Evolutionary conservation across 2,888 invertebrate species (phyloP).

Genomic region (Scaeva pyrastri): DNA sequence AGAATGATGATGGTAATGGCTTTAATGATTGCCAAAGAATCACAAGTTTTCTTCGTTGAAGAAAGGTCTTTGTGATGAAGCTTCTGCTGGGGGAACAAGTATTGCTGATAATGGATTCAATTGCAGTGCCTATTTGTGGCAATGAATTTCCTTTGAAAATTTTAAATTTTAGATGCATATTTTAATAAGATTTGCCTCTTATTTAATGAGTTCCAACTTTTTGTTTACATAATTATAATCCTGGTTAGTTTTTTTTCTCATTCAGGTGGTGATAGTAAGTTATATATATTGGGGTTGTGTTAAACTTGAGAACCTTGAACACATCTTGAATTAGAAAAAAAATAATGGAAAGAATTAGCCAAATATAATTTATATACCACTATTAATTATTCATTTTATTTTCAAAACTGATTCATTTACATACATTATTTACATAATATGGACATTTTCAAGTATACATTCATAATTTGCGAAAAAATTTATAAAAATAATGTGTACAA

Average conservation of each 20-base stretch:
- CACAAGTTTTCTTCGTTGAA: constrained; percentile 54
- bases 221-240: not conserved
- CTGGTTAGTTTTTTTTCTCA: not conserved
- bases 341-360: not conserved
- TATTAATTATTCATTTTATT: too few relatives aligned
- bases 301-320: not conserved
- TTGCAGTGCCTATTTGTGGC: constrained; percentile 65
- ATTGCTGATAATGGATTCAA: constrained; percentile 1
- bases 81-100: not conserved
- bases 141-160: constrained; percentile 60
- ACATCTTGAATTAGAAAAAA: not conserved
- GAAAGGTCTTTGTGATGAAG: constrained; percentile 4
- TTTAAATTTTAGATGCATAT: constrained; percentile 66
- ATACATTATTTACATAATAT: too few relatives aligned
- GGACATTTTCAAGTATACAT: too few relatives aligned
- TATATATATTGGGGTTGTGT: not conserved
- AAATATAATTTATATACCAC: too few relatives aligned
- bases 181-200: constrained; percentile 10
- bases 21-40: constrained; percentile 53
- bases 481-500: too few relatives aligned
- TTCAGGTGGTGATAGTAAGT: not conserved
- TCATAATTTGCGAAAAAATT: too few relatives aligned
- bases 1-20: constrained; percentile 16
- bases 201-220: not conserved
- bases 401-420: too few relatives aligned